Evolutionary conservation across 2,113 vertebrate species (phyloP), one percentile per base, ranked within the genome.

Genomic region (Oxygymnocypris stewartii): DNA sequence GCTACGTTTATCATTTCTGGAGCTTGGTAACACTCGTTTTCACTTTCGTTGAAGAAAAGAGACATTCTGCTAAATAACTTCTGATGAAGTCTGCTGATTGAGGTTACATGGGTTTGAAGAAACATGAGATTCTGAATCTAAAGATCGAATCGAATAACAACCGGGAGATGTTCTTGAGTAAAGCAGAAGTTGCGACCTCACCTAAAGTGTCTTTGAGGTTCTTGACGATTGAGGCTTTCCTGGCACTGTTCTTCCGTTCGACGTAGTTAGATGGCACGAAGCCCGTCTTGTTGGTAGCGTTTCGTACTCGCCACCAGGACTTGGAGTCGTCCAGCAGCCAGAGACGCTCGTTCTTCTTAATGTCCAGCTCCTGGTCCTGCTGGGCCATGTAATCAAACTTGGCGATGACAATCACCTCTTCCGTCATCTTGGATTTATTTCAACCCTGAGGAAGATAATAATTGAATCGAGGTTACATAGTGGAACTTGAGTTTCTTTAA

Each of bases 381-480:
- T 97, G 97, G 86, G 97, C 97, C 93, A 95, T 96, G 92, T 97
- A 97, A 92, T 97, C 97, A 90, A 97, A 97, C 92, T 97, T 97
- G 93, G 97, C 96, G 80, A 97, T 95, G 88, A 97, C 96, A 85
- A 97, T 96, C 91, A 96, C 96, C 94, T 97, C 97, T 93, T 97
- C 96, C 89, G 96, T 96, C 97, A 97, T 97, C 94, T 96, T 97
- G 93, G 89, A 93, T 90, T 89, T 88, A 87, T 79, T 71, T 87
- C 85, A 87, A 87, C 88, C 93, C 96, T 97, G 88, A 82, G 84
- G 85, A 25, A 71, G 57, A 59, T 23, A 51, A 20, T 47, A 51
- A 71, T 47, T 47, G 3, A 82, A 67, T 37, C 89, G 11, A 90
- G 0, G 86, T 67, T 13, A 85, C n/a, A 63, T 25, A 80, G 57